Evolutionary conservation across 2,888 invertebrate species (phyloP), one percentile per base, ranked within the genome.

Genomic region (Amphipoea oculea): DNA sequence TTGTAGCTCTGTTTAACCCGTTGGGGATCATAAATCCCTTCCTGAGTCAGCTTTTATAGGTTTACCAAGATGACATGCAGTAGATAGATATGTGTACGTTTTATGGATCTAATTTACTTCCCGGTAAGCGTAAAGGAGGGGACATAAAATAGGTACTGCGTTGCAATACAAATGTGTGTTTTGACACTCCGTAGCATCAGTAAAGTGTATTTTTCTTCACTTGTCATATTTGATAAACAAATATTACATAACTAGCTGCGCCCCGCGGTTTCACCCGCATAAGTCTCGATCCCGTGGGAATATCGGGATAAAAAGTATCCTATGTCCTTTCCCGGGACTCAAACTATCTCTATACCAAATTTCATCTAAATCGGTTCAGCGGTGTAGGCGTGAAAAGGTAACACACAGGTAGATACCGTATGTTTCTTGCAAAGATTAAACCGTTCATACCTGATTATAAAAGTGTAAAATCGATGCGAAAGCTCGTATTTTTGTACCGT

Each of bases 1-100:
- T 85, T 85, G 77, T 71, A 63, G 17, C 66, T 71, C 70, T 71
- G 73, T 73, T 85, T 71, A 66, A 71, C n/a, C 40, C 42, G 76
- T 69, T 70, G 42, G 42, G 54, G 62, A 81, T 65, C 57, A 67
- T 84, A 85, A 81, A 84, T 73, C 66, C 70, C 36, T 73, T 51
- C 63, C 69, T 65, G n/a, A 62, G 77, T 45, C 48, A n/a, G 67
- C 60, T 74, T 83, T 83, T 83, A 83, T 75, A 62, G 71, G 51
- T 75, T 83, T 54, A 71, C 75, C 17, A 9, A 69, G 80, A 79
- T 74, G 80, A 72, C 75, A 84, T 72, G 42, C 36, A 40, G 45
- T 60, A 68, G 73, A 68, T 60, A 63, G 65, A 60, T 66, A 84
- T 70, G 73, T 66, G 73, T 66, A 51, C 42, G 62, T 73, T 84